These are phyloP conservation scores for Philaethria dido DNA, from an alignment of 2,888 invertebrate genomes.

Conservation along the genomic window DNA sequence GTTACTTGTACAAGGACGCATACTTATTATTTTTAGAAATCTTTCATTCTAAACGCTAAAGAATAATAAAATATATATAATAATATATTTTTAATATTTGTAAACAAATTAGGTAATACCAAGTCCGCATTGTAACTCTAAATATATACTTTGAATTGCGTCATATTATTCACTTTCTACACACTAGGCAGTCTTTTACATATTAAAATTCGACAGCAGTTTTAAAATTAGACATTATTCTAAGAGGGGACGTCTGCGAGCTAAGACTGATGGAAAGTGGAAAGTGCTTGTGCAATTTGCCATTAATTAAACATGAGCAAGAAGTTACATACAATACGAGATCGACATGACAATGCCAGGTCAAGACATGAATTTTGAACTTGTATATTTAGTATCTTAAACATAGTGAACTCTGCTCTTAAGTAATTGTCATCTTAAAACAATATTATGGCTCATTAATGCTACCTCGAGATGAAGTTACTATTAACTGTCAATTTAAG, in stretches of 20 bases:
- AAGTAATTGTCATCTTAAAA: constrained; percentile 11
- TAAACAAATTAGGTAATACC: constrained; percentile 4
- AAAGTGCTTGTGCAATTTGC: constrained; percentile 43
- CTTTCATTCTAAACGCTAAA: too few relatives aligned
- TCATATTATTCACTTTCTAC: constrained; percentile 25
- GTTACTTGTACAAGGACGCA: too few relatives aligned
- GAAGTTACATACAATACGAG: constrained; percentile 36
- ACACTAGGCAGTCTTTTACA: constrained; percentile 2
- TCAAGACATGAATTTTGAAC: constrained; percentile 33
- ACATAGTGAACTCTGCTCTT: not conserved
- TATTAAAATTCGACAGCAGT: constrained; percentile 26
- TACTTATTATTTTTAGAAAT: too few relatives aligned
- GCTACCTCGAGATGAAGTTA: not conserved
- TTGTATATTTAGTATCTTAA: constrained; percentile 10
- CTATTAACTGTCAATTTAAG: constrained; percentile 17
- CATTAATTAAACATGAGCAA: constrained; percentile 46
- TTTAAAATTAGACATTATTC: constrained; percentile 28
- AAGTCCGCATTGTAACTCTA: not conserved
- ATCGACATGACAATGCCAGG: constrained; percentile 42
- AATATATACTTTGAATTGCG: not conserved
- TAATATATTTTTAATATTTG: not conserved
- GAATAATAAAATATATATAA: too few relatives aligned
- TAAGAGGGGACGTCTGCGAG: constrained; percentile 18
- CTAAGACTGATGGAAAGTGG: constrained; percentile 38
- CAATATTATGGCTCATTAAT: constrained; percentile 9